These are phyloP conservation scores for Nephrotoma appendiculata DNA, from an alignment of 2,888 invertebrate species.

Conservation along the genomic window DNA sequence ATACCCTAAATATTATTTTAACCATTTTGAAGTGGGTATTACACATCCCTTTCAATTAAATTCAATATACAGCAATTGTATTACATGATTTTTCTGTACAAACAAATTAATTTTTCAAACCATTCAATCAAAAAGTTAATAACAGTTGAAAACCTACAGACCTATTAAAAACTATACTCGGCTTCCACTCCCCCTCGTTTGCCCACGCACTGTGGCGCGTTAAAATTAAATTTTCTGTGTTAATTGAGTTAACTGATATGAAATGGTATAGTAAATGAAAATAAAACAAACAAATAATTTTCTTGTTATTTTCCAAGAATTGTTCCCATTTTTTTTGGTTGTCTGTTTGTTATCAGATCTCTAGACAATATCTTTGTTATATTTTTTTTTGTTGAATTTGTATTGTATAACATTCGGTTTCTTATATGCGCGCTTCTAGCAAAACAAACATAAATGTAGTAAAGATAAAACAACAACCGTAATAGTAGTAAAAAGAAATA, in stretches of 20 bases:
- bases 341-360: background rate
- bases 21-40: background rate
- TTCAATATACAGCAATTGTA: background rate
- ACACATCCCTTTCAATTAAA: background rate
- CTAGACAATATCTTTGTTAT: background rate
- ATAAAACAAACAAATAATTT: background rate
- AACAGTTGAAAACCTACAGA: background rate
- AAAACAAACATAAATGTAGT: background rate
- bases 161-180: background rate
- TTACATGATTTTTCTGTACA: background rate
- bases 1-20: background rate
- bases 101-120: background rate
- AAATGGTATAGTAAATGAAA: background rate
- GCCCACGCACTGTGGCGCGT: background rate
- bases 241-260: background rate
- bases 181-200: background rate
- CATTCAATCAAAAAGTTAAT: background rate
- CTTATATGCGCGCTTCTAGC: background rate
- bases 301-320: background rate
- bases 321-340: background rate
- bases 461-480: background rate
- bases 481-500: background rate
- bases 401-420: background rate
- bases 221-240: background rate
- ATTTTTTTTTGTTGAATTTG: background rate